Evolutionary conservation across 1,140 invertebrate genomes (phyloP), one percentile per base, ranked within the genome.

Genomic region (Zeugodacus cucurbitae): DNA sequence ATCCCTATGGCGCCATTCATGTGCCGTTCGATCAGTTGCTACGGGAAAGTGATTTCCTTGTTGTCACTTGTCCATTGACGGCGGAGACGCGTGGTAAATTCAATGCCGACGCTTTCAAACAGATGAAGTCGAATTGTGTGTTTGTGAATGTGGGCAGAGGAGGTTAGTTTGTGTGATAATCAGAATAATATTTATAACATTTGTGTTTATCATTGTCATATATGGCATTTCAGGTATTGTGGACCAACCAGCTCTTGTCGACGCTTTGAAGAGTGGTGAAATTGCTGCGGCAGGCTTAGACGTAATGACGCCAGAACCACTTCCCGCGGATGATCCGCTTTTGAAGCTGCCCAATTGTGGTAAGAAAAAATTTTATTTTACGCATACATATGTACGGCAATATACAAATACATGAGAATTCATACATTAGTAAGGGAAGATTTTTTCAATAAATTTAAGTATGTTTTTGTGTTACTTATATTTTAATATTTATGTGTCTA

Each of bases 271-370:
- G 87, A 94, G 94, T 78, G 95, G 96, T 0, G 93, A 94, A 89
- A 98, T 99, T 89, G 96, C 95, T 90, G 96, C 96, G 0, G 98
- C 98, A 1, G 98, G 97, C 1, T 94, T 99, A 1, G 98, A 99
- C 93, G 98, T 99, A 1, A 97, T 96, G 70, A 96, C 96, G 6
- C 98, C 98, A 0, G 98, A 99, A 94, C 98, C 98, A 4, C 91
- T 99, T 37, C 96, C 97, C 0, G 92, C 94, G 0, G 95, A 97
- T 91, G 95, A 98, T 94, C 95, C 96, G 37, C 94, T 99, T 3
- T 93, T 98, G 1, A 95, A 95, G 87, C 91, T 99, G 34, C 94
- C 95, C 3, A 98, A 98, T 93, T 97, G 96, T 90, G 95, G 96
- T 97, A 90, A 94, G 94, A 70, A n/a, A n/a, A n/a, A n/a, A n/a